These are phyloP conservation scores for Macaria notata DNA, from an alignment of 2,888 invertebrate genomes.

Conservation along the genomic window DNA sequence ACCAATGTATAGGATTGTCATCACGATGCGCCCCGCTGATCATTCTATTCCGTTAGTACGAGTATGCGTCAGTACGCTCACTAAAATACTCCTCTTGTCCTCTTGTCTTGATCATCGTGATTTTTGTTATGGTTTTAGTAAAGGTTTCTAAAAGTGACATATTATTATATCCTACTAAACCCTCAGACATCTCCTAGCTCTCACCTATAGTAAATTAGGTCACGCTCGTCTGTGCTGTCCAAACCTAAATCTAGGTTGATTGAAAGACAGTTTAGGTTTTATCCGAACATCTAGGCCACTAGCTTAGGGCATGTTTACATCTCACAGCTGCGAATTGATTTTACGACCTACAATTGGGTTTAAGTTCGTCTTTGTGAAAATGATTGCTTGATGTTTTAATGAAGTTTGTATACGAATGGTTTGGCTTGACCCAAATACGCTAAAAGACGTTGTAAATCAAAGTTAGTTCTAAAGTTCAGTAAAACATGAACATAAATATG, in stretches of 20 bases:
- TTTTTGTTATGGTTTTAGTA: no score
- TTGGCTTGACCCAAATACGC: slow-evolving; percentile 5
- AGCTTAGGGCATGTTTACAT: slow-evolving; percentile 39
- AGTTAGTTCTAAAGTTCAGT: background rate
- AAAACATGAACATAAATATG: background rate
- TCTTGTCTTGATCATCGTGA: no score
- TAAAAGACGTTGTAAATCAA: background rate
- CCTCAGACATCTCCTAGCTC: no score
- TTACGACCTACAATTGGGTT: slow-evolving; percentile 20
- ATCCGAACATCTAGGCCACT: slow-evolving; percentile 46
- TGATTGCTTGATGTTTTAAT: slow-evolving; percentile 8
- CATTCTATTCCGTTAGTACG: no score
- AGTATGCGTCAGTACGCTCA: no score
- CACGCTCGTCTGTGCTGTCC: background rate
- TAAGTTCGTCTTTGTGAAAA: slow-evolving; percentile 18
- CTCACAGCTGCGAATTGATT: slow-evolving; percentile 36
- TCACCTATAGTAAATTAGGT: background rate
- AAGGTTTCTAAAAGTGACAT: no score
- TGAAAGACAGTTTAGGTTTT: slow-evolving; percentile 54
- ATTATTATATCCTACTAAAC: no score
- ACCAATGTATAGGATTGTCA: no score
- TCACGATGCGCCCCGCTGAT: no score
- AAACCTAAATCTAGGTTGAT: slow-evolving; percentile 51
- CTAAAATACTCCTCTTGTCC: no score
- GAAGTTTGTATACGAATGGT: background rate